A percentile compares a stretch with the other conserved stretches of the same genome.
Conservation (phyloP, 1,140 invertebrate species). For the Dreissena rostriformis region DNA sequence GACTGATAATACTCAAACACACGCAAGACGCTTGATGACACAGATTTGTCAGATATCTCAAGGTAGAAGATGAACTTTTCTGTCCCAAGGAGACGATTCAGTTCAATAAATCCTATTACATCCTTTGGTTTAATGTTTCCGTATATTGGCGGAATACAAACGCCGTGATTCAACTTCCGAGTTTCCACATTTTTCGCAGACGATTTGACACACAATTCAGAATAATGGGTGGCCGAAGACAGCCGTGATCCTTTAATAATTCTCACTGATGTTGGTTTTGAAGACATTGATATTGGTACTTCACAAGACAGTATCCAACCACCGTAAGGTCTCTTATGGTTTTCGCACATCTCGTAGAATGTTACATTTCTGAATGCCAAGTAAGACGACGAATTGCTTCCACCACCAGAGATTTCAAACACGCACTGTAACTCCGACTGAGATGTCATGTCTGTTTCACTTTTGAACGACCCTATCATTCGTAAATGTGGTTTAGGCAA, state of each 20-base stretch:
- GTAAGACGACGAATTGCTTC: background rate
- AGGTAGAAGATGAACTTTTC: constrained; percentile 67
- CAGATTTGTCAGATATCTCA: constrained; percentile 34
- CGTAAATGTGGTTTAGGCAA: background rate
- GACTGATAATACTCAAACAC: constrained; percentile 61
- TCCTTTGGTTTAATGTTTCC: constrained; percentile 55
- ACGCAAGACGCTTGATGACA: constrained; percentile 41
- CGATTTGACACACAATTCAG: constrained; percentile 16
- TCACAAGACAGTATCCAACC: constrained; percentile 68
- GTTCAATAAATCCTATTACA: constrained; percentile 71
- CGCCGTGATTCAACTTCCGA: constrained; percentile 84
- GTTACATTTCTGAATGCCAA: background rate
- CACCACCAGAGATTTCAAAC: constrained; percentile 13
- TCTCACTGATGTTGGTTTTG: background rate
- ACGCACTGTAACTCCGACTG: constrained; percentile 1
- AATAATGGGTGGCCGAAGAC: background rate
- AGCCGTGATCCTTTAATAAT: background rate
- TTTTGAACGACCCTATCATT: constrained; percentile 10
- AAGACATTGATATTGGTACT: constrained; percentile 42
- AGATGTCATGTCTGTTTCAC: background rate
- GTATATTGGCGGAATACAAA: constrained; percentile 71
- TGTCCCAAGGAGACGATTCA: constrained; percentile 66
- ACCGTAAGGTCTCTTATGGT: constrained; percentile 65
- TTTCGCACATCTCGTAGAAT: constrained; percentile 71
- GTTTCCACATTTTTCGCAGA: background rate